Evolutionary conservation across 2,113 vertebrate genomes (phyloP), one percentile per base, ranked within the genome.

Genomic region (Bubo blakistoni): DNA sequence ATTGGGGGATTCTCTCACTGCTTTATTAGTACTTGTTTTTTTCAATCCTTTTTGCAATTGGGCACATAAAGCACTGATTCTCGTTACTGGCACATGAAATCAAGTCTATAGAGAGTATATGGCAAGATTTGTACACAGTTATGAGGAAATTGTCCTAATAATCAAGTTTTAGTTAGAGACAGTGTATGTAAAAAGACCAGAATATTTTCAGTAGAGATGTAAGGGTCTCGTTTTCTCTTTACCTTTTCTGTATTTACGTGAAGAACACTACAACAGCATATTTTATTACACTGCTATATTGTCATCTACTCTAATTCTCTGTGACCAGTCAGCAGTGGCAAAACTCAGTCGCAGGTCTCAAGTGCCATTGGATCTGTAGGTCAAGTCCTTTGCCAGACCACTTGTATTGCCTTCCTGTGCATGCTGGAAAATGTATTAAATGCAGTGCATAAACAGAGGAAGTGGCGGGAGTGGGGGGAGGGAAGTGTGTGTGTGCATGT

Each of bases 401-500:
- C 73, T 87, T 69, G 25, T 51, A 25, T 2, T 52, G n/a, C 10
- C 42, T 94, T 94, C 59, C 79, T 82, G 30, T 24, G 27, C 29
- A 17, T 47, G 27, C 16, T 88, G 42, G 77, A 92, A 96, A 94
- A 86, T 0, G 1, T 47, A 76, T 70, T 55, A 90, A 86, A 84
- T 0, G 2, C 16, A 25, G 27, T 49, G 46, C 15, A 67, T 20
- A 83, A 67, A 49, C 1, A 0, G 9, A 40, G 16, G 26, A 47
- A 10, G n/a, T 4, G n/a, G 4, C 9, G 7, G 10, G 18, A 6
- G 12, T 16, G 11, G 12, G 16, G 5, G 57, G 49, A 17, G 10
- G 4, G 11, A 4, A 4, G 21, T 17, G 9, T 18, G 38, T 10
- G 27, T 8, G 20, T 5, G 13, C 4, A 34, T 1, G 1, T 76